Base-by-base conservation (phyloP, 2,888 invertebrate species). In the Napeogenes inachia region DNA sequence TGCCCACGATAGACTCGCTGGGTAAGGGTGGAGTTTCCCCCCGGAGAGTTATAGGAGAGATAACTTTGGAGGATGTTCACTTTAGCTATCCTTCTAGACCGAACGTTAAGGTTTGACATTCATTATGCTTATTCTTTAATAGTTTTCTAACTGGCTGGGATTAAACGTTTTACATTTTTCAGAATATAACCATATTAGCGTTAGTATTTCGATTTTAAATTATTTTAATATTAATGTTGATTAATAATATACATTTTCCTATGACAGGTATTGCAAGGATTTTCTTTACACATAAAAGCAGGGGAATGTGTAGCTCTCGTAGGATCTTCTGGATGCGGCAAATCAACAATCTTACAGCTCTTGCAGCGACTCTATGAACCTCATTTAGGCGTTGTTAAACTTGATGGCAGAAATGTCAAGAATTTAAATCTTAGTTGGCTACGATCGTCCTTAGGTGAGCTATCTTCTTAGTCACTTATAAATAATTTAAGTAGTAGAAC, bases 61-160 rank as follows among this genome's bases (percentile, higher is more conserved):
- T 97, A 45, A 87, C 91, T 64, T 92, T 97, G 70, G 92, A 92
- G 69, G 91, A 94, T 69, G 92, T 97, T 2, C 88, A 92, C 71
- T 97, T 97, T 76, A 91, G 92, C 58, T 97, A 97, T 79, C 97
- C 97, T 0, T 93, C 96, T 0, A 84, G 97, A 57, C 92, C 93
- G 13, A 94, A 95, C 71, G 93, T 95, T 0, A 91, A 92, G 85
- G 94, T 94, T 77, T n/a, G 4, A 33, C 32, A 13, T 56, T 21
- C 12, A 10, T 30, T 10, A n/a, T 32, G 38, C 33, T 45, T 53
- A 33, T 12, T 45, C 33, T 35, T 45, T 13, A 30, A 45, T 8
- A 6, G 10, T 21, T 56, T 12, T 45, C 21, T 13, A 3, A n/a
- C 10, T 8, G 6, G 12, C 42, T 42, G 8, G 12, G 2, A 10